Base-by-base conservation (phyloP, 2,888 invertebrate species). In the Oithona nana region DNA sequence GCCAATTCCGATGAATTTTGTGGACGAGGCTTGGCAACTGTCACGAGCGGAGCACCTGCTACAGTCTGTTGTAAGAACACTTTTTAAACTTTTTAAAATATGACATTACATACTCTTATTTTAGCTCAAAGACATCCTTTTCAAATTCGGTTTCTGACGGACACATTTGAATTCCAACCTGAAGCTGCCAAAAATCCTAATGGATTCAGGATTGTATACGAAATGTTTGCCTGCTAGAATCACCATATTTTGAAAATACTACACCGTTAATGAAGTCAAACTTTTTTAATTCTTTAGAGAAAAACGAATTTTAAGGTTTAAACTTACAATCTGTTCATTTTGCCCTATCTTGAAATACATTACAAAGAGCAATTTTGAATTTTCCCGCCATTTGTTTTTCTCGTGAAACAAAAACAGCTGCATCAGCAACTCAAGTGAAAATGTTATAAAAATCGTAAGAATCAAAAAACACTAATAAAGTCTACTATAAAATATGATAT, bases 61-160 rank as follows among this genome's bases (percentile, higher is more conserved):
- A 57, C 57, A 28, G 28, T 57, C 11, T 57, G 57, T 4, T 57
- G 57, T 57, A 29, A 57, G 29, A 39, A 39, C 39, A 39, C 16
- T 39, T 39, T 16, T 16, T 16, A 39, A 39, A 39, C 16, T 16
- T 11, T 11, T 39, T 16, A 39, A 39, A 39, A 24, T 24, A 54
- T 2, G 26, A 54, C 2, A 54, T 2, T 3, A 54, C 1, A n/a
- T 54, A 24, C 22, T 1, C 1, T 2, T 22, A 48, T 48, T 48
- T 52, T 22, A 57, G 57, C 57, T 2, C 24, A n/a, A 22, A 24
- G 1, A 28, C 28, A 28, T 24, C 57, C 57, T 13, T 57, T 57
- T 28, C 24, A 57, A 24, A 29, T 57, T 28, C 57, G 57, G n/a
- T 57, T 57, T 30, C 28, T 57, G 20, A 28, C 26, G n/a, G 57